Evolutionary conservation across 2,797 vertebrate species (phyloP).

Genomic region (Semaprochilodus insignis): DNA sequence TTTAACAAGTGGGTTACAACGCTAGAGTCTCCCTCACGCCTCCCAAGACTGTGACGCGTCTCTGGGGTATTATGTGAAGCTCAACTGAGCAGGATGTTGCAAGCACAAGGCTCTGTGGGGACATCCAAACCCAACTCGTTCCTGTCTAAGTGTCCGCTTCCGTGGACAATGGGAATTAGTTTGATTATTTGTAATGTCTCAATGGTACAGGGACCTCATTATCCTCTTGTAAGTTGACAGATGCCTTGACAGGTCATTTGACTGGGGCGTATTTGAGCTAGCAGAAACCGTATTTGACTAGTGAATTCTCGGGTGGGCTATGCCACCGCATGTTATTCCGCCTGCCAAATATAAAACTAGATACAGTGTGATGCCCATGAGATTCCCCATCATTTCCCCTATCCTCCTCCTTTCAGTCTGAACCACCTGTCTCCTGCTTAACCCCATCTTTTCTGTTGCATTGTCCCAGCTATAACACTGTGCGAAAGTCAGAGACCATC

Average conservation of each 20-base stretch:
- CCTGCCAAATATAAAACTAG: slow-evolving; percentile 38
- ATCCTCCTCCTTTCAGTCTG: not conserved
- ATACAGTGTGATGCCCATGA: slow-evolving; percentile 24
- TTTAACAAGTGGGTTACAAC: slow-evolving; percentile 57
- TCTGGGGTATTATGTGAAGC: slow-evolving; percentile 14
- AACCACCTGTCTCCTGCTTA: slow-evolving; percentile 22
- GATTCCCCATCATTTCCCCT: slow-evolving; percentile 33
- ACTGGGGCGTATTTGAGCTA: slow-evolving; percentile 39
- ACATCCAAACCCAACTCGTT: slow-evolving; percentile 35
- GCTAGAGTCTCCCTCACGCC: slow-evolving; percentile 33
- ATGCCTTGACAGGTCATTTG: slow-evolving; percentile 56
- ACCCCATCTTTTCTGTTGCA: not conserved
- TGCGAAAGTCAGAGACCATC: too few relatives aligned
- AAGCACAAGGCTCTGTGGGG: slow-evolving; percentile 10
- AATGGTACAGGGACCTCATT: slow-evolving; percentile 58
- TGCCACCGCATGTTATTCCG: slow-evolving; percentile 22
- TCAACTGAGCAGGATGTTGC: slow-evolving; percentile 24
- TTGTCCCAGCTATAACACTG: too few relatives aligned
- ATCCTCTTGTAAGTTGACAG: slow-evolving; percentile 50
- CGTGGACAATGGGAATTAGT: slow-evolving; percentile 46
- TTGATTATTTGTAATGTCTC: slow-evolving; percentile 54
- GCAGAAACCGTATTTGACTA: slow-evolving; percentile 23
- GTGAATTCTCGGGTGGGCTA: slow-evolving; percentile 46
- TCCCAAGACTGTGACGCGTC: slow-evolving; percentile 17
- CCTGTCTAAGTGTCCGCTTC: slow-evolving; percentile 16